Base-by-base conservation (phyloP, 2,888 invertebrate species). In the Trypoxylon attenuatum region DNA sequence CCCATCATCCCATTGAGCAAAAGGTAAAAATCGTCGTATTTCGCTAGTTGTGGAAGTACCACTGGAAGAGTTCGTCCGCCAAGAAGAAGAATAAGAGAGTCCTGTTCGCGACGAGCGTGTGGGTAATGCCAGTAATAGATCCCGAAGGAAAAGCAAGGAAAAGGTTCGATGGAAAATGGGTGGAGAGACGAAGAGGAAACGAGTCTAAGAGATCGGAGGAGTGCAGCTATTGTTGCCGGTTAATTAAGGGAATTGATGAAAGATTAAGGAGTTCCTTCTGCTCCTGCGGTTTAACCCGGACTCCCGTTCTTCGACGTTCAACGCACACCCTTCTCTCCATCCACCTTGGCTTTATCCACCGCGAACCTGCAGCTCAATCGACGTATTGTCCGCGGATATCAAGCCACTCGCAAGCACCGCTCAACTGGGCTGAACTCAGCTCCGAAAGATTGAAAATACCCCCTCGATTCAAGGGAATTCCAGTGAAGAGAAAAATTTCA, bases 201-300 rank as follows among this genome's bases (percentile, higher is more conserved):
- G 46, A 25, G 18, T 56, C 13, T 41, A 23, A 29, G 56, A 23
- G 46, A 76, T 73, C 61, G 73, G 67, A 73, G 57, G 46, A 57
- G 63, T 43, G n/a, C 33, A 49, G 60, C 77, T 58, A 81, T 82
- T 82, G 79, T 82, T 72, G 69, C 65, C 68, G 66, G 76, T 81
- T 84, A 84, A 83, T 83, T 83, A 82, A 82, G 76, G 73, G 77
- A 79, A 81, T 82, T 77, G 81, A 81, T 81, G 76, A 73, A 74
- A 83, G 81, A 82, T 82, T 81, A 78, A 78, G 76, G 63, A 74
- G 58, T 54, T 39, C 52, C 57, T 19, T 43, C 46, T 25, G 39
- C 29, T 13, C 21, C n/a, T n/a, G n/a, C n/a, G n/a, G n/a, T n/a
- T n/a, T n/a, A n/a, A n/a, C n/a, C n/a, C n/a, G n/a, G n/a, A n/a